Evolutionary conservation across 1,140 invertebrate species (phyloP), one percentile per base, ranked within the genome.

Genomic region (Phenacoccus solenopsis): DNA sequence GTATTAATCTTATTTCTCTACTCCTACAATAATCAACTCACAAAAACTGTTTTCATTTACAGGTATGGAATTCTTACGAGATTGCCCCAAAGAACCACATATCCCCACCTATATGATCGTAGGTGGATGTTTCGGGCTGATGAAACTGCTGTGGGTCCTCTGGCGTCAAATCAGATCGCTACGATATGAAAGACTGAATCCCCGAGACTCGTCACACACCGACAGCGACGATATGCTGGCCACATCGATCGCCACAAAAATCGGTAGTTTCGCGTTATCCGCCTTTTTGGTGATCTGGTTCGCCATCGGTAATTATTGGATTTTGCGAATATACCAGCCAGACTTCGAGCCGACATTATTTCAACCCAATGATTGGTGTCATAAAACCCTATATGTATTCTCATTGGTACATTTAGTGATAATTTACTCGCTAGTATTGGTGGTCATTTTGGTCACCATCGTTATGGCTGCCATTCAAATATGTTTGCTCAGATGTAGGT

Each of bases 51-150:
- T 16, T 49, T 16, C 30, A 16, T 69, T 75, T 80, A 21, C 81
- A 92, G 90, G 90, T 75, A 82, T 89, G n/a, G 84, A 89, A 72
- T 90, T 88, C 77, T 82, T 90, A 67, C 80, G 87, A 20, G 87
- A 91, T 74, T 93, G 91, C 74, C 88, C 88, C 0, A 82, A 83
- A n/a, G 87, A 92, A 77, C 85, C 86, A 0, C 82, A 86, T 69
- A 88, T 93, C 69, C 89, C 90, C 0, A 84, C 91, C 13, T 93
- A 93, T 78, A 87, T 93, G 85, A 83, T 92, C 35, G 88, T 92
- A 10, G 89, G 88, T 0, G 91, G 91, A 0, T 82, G 81, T 7
- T 83, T 90, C 24, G 89, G 90, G 0, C 82, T 85, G 1, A 78
- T 88, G 0, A 86, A 88, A 73, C 86, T 90, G 79, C 80, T 86